Evolutionary conservation across 2,888 invertebrate species (phyloP), one percentile per base, ranked within the genome.

Genomic region (Cylloceria caligata): DNA sequence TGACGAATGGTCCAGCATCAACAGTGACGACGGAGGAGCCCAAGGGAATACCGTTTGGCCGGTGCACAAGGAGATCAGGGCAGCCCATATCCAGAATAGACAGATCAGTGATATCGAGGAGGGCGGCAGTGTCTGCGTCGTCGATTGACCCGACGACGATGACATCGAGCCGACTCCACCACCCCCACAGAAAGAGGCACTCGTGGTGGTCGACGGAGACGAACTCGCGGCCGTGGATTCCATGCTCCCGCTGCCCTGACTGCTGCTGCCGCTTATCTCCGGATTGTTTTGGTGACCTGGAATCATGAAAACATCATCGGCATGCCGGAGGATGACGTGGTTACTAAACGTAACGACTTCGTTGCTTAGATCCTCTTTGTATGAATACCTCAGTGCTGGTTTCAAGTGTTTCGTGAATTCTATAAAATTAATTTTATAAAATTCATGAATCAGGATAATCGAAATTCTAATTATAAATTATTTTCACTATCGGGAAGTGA

Each of bases 51-150:
- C 83, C 85, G 88, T 87, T 84, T 86, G 85, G 77, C 83, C 86
- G 75, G 83, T 87, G 85, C 89, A 93, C 90, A 91, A 84, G 89
- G 93, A 93, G 91, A 93, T 93, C 19, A 91, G 76, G 89, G 93
- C 93, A 91, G 93, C 93, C 91, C 92, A 91, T 84, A 91, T 88
- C 91, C 91, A 92, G 88, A 91, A 90, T 45, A 91, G 86, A 85
- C 90, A 91, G 83, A 91, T 82, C 36, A 89, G 84, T 45, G 86
- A 88, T 73, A 88, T 80, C n/a, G 88, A 79, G 55, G 84, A 82
- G 72, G 86, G 86, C 74, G 88, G 84, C 84, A 87, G 80, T 78
- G 80, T 83, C 81, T 81, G 86, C 75, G 87, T 80, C 91, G 91
- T 90, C 87, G 93, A 92, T 88, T 90, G 91, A 86, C 92, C 93